Percentiles rank a stretch among this genome's conserved stretches.
phyloP scores from a whole-genome alignment of 2,113 vertebrate species.

The Eublepharis macularius region DNA sequence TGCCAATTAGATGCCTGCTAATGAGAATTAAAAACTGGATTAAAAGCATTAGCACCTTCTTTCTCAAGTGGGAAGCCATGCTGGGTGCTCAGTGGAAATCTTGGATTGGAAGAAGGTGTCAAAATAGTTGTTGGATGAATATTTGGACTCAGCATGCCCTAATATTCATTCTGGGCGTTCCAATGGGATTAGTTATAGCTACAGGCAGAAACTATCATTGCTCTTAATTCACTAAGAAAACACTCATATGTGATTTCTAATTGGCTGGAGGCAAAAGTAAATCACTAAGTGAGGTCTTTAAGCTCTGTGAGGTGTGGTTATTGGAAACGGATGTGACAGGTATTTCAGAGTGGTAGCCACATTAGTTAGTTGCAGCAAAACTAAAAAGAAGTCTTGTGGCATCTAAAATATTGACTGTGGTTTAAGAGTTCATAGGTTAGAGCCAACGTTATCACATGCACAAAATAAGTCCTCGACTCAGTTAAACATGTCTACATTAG shows the following conservation, averaged over 20 bases:
- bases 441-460: too few species aligned
- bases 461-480: too few species aligned
- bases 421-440: too few species aligned
- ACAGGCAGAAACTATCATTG: conserved; percentile 52
- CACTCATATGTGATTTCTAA: conserved; percentile 66
- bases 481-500: too few species aligned
- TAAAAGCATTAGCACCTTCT: conserved; percentile 62
- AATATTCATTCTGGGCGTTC: conserved; percentile 43
- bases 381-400: too few species aligned
- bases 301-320: conserved; percentile 33
- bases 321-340: conserved; percentile 4
- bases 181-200: conserved; percentile 61
- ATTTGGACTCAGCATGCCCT: conserved; percentile 43
- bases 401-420: too few species aligned
- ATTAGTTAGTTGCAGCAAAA: too few species aligned
- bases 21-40: conserved; percentile 54
- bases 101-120: conserved; percentile 56
- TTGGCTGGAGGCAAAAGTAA: conserved; percentile 63
- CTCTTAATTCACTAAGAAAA: conserved; percentile 73
- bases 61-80: conserved; percentile 63
- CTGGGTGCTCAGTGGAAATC: conserved; percentile 68
- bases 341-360: background rate
- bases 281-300: conserved; percentile 50
- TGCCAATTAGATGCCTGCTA: conserved; percentile 56
- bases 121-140: conserved; percentile 75